A percentile compares a stretch with the other conserved stretches of the same genome.
Evolutionary conservation across 2,797 vertebrate genomes (phyloP).

Genomic region (Luscinia megarhynchos): DNA sequence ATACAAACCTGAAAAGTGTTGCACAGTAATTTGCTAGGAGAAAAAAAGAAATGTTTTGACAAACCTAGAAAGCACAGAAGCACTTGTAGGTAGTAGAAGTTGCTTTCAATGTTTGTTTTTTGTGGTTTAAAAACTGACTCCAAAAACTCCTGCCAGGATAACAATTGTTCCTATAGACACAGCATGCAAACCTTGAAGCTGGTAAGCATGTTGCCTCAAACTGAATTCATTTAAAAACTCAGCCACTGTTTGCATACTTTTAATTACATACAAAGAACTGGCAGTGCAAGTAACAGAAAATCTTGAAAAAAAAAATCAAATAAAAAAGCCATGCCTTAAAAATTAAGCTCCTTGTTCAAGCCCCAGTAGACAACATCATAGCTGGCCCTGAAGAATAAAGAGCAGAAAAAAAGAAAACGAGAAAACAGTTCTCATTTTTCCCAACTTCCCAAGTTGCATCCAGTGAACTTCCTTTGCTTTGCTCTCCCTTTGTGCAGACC

Average conservation of each 20-base stretch:
- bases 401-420: neutral
- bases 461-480: neutral
- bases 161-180: neutral
- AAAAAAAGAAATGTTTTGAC: neutral
- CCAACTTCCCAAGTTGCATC: neutral
- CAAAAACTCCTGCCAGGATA: neutral
- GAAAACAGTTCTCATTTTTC: constrained; percentile 12
- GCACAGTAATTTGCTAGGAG: neutral
- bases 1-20: neutral
- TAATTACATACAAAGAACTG: constrained; percentile 8
- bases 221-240: neutral
- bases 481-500: constrained; percentile 11
- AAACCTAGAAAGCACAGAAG: neutral
- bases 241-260: neutral
- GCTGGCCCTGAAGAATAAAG: neutral
- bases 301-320: neutral
- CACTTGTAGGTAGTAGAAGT: neutral
- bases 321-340: constrained; percentile 9
- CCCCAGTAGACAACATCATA: neutral
- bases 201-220: neutral
- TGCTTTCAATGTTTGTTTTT: neutral
- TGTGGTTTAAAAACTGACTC: neutral
- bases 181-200: neutral
- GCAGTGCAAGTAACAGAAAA: neutral
- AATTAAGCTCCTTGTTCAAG: constrained; percentile 20